Percentiles rank a stretch among this genome's conserved stretches.
These are phyloP conservation scores for Oophaga sylvatica DNA, from an alignment of 2,797 vertebrate genomes.

Conservation along the genomic window DNA sequence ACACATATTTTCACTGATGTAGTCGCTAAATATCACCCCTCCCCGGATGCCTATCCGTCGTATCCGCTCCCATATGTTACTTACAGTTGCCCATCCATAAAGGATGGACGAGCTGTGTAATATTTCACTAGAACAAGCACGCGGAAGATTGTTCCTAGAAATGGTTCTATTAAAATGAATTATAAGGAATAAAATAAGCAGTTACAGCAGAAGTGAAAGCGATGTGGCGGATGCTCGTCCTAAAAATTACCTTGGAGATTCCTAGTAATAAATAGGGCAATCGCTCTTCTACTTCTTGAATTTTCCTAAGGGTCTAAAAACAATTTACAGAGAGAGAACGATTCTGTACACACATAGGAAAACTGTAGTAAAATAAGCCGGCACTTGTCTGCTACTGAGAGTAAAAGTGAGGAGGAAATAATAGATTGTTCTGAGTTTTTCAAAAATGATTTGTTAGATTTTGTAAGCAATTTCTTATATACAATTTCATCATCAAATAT, in stretches of 20 bases:
- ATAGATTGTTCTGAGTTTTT: no score
- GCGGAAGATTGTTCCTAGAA: not conserved
- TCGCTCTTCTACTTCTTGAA: conserved; percentile 24
- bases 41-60: not conserved
- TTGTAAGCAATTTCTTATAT: no score
- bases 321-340: not conserved
- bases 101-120: not conserved
- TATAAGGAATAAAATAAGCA: conserved; percentile 27
- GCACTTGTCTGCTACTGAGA: not conserved
- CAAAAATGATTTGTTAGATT: no score
- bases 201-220: not conserved
- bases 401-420: not conserved
- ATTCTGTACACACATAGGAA: not conserved
- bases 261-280: not conserved
- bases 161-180: conserved; percentile 27
- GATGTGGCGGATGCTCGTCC: not conserved
- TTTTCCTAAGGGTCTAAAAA: conserved; percentile 21
- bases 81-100: not conserved
- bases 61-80: not conserved
- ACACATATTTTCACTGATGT: not conserved
- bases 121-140: conserved; percentile 28
- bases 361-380: not conserved
- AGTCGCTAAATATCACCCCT: conserved; percentile 22
- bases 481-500: no score
- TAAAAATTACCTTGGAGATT: conserved; percentile 8